A percentile compares a stretch with the other conserved stretches of the same genome.
These are phyloP conservation scores for Eupeodes luniger DNA, from an alignment of 2,888 invertebrate species.

Conservation along the genomic window DNA sequence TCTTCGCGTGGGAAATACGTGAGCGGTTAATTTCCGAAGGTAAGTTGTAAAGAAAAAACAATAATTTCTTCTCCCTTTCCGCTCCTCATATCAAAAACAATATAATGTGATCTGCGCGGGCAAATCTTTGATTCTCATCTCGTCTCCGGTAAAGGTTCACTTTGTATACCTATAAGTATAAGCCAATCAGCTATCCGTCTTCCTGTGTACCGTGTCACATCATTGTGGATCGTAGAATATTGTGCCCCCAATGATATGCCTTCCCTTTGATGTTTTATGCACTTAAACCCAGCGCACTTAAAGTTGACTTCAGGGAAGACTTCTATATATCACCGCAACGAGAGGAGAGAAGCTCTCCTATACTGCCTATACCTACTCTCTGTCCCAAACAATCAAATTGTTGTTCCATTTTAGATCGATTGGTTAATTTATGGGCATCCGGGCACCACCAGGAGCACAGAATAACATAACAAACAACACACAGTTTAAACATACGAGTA, in stretches of 20 bases:
- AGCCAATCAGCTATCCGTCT: slow-evolving; percentile 62
- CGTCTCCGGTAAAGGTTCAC: slow-evolving; percentile 47
- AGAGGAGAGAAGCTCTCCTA: slow-evolving; percentile 26
- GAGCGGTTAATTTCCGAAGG: slow-evolving; percentile 98
- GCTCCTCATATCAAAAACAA: not conserved
- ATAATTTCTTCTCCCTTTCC: slow-evolving; percentile 56
- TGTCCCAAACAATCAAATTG: slow-evolving; percentile 74
- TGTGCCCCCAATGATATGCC: slow-evolving; percentile 13
- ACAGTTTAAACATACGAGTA: slow-evolving; percentile 26
- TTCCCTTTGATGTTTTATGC: slow-evolving; percentile 72
- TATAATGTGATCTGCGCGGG: not conserved
- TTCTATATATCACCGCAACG: slow-evolving; percentile 19
- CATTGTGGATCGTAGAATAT: slow-evolving; percentile 12
- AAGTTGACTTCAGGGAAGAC: slow-evolving; percentile 30
- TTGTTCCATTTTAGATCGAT: slow-evolving; percentile 79
- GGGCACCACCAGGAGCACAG: slow-evolving; percentile 77
- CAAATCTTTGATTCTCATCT: slow-evolving; percentile 65
- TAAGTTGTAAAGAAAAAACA: slow-evolving; percentile 84
- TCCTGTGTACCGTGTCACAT: slow-evolving; percentile 28
- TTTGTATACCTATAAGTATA: too few relatives aligned
- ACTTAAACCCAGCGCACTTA: slow-evolving; percentile 53
- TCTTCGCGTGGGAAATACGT: slow-evolving; percentile 99
- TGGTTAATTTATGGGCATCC: slow-evolving; percentile 84
- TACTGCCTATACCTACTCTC: slow-evolving; percentile 26
- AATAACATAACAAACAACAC: slow-evolving; percentile 1